Percentiles rank a stretch among this genome's conserved stretches.
Conservation (phyloP, 2,797 vertebrate genomes). For the Arrhamphus sclerolepis region DNA sequence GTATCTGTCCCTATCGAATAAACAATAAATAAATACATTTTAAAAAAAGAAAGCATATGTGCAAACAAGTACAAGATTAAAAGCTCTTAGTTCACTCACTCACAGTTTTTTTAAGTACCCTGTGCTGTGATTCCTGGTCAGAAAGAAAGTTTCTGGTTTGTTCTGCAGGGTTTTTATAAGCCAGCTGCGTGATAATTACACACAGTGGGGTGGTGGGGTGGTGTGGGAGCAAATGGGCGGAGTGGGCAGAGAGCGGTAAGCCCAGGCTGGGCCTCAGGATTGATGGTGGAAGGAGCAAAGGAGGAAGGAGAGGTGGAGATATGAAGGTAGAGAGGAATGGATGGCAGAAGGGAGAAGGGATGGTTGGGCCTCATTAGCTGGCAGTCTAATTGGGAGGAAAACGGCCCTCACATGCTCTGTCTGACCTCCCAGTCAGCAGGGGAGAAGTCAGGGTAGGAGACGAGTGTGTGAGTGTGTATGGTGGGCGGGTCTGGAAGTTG, state of each 20-base stretch:
- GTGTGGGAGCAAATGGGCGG: slow-evolving; percentile 51
- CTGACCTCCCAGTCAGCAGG: slow-evolving; percentile 81
- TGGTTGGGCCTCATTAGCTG: slow-evolving; percentile 80
- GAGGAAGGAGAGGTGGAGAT: slow-evolving; percentile 36
- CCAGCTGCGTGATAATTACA: slow-evolving; percentile 75
- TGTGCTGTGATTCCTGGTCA: slow-evolving; percentile 13
- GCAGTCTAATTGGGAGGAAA: slow-evolving; percentile 83
- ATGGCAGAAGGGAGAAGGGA: slow-evolving; percentile 53
- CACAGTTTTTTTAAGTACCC: slow-evolving; percentile 1
- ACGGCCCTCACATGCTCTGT: slow-evolving; percentile 80
- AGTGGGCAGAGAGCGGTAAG: slow-evolving; percentile 38
- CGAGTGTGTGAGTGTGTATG: slow-evolving; percentile 16
- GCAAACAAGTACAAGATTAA: background rate
- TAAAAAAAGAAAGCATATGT: no score
- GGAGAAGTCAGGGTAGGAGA: slow-evolving; percentile 38
- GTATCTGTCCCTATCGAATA: no score
- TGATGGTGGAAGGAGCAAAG: slow-evolving; percentile 17
- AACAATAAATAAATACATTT: no score
- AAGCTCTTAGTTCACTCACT: background rate
- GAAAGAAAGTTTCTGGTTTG: slow-evolving; percentile 28
- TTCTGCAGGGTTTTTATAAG: slow-evolving; percentile 59
- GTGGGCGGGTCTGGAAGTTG: slow-evolving; percentile 17
- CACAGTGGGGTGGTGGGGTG: slow-evolving; percentile 57
- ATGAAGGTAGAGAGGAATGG: slow-evolving; percentile 54
- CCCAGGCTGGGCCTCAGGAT: slow-evolving; percentile 46